Base-by-base conservation (phyloP, 2,888 invertebrate species). In the Vesta saturnalis region DNA sequence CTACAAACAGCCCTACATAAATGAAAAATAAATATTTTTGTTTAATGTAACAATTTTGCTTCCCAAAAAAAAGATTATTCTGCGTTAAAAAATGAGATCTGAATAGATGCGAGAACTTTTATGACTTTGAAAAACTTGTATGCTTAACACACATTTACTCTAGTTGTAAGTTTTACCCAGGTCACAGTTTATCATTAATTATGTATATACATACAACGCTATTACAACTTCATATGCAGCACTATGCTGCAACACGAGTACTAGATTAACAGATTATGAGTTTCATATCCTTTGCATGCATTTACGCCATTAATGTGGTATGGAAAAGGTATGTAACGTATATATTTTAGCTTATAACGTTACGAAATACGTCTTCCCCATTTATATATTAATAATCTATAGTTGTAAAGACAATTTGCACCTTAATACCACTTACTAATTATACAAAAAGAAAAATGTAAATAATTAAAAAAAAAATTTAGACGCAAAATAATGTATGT, bases 141-240 rank as follows among this genome's bases (percentile, higher is more conserved):
- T 23, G 23, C 8, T 23, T 23, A 23, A 23, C 8, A 23, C 2
- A 39, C n/a, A 39, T 39, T 39, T 39, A n/a, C 8, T 8, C 12
- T 39, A 39, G 39, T 39, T 39, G 39, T 39, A 8, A 39, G 39
- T n/a, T 39, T n/a, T n/a, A 12, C 39, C 8, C 39, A 39, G 39
- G 39, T 39, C 39, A 39, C 39, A 39, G 39, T 39, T 39, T 39
- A 39, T 10, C 39, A 39, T 39, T 39, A 39, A 39, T n/a, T 39
- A 39, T 39, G 39, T n/a, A 39, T 39, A 39, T 39, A 39, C 39
- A n/a, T 39, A 6, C 39, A 39, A n/a, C 39, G 39, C n/a, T n/a
- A 39, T 39, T 39, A 39, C 39, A 39, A 39, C 39, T 39, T 39
- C 39, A 39, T 39, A 39, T 39, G 39, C 39, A n/a, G n/a, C 39